Evolutionary conservation across 2,113 vertebrate genomes (phyloP).

Genomic region (Rhynchomys soricoides): DNA sequence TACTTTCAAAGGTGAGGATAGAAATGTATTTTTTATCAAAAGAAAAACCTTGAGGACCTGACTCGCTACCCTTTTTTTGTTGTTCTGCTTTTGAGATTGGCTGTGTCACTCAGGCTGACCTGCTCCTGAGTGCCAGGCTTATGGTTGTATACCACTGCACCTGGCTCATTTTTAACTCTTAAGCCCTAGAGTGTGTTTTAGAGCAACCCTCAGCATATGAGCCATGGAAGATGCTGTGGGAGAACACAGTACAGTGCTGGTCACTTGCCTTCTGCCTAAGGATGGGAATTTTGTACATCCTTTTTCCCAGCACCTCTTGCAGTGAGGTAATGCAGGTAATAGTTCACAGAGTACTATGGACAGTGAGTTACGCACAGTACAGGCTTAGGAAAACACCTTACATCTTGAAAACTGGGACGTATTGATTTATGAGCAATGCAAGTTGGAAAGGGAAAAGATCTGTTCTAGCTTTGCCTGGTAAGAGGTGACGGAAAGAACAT

Average conservation of each 20-base stretch:
- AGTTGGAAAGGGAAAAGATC: background rate
- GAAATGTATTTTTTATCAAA: background rate
- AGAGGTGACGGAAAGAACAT: background rate
- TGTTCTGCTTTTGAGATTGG: background rate
- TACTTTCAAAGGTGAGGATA: constrained; percentile 31
- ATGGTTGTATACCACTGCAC: background rate
- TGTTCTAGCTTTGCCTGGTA: background rate
- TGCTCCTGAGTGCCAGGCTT: background rate
- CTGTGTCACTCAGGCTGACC: background rate
- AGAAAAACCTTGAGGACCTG: background rate
- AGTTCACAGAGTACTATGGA: background rate
- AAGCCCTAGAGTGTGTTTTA: background rate
- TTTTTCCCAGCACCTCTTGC: background rate
- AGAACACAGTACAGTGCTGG: background rate
- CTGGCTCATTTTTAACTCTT: background rate
- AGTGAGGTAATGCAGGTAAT: background rate
- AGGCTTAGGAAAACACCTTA: background rate
- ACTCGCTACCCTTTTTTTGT: background rate
- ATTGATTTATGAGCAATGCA: background rate
- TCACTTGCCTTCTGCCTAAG: background rate
- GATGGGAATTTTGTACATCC: background rate
- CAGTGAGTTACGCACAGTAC: background rate
- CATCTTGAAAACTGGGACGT: background rate
- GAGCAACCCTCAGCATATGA: background rate
- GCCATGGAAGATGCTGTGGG: background rate